A percentile compares a stretch with the other conserved stretches of the same genome.
Evolutionary conservation across 1,140 invertebrate genomes (phyloP).

Genomic region (Drosophila grimshawi): DNA sequence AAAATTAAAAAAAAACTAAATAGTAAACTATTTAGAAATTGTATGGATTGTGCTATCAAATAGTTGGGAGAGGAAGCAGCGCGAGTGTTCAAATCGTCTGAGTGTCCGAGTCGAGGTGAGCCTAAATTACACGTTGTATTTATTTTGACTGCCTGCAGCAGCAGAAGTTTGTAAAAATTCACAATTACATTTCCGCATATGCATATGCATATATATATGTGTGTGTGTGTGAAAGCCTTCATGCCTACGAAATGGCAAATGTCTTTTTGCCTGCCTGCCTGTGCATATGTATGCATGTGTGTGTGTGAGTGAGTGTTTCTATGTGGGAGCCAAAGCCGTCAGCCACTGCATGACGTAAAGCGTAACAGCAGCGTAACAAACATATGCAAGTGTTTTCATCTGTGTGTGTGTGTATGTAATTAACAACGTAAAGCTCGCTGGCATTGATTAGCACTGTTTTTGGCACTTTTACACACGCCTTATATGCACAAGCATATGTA

Average conservation of each 20-base stretch:
- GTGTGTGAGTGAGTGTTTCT: constrained; percentile 46
- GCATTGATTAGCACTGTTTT: constrained; percentile 71
- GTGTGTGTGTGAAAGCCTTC: constrained; percentile 30
- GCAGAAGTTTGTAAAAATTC: constrained; percentile 60
- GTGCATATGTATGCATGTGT: constrained; percentile 37
- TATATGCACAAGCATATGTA: constrained; percentile 33
- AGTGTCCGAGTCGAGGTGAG: constrained; percentile 55
- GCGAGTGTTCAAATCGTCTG: constrained; percentile 26
- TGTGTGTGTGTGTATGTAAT: constrained; percentile 51
- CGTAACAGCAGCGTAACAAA: constrained; percentile 48
- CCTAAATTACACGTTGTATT: constrained; percentile 27
- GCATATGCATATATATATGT: constrained; percentile 26
- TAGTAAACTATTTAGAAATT: constrained; percentile 47
- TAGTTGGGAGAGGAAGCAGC: constrained; percentile 45
- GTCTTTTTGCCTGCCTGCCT: constrained; percentile 21
- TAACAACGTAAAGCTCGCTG: constrained; percentile 54
- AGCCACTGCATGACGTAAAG: constrained; percentile 74
- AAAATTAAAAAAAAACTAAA: constrained; percentile 3
- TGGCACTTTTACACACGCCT: constrained; percentile 45
- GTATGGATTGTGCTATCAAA: constrained; percentile 64
- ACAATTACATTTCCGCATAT: constrained; percentile 72
- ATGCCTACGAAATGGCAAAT: constrained; percentile 10
- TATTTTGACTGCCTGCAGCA: constrained; percentile 5
- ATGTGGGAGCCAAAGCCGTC: constrained; percentile 64
- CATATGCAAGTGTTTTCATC: constrained; percentile 20